Evolutionary conservation across 1,140 invertebrate genomes (phyloP).

Genomic region (Chymomyza costata): DNA sequence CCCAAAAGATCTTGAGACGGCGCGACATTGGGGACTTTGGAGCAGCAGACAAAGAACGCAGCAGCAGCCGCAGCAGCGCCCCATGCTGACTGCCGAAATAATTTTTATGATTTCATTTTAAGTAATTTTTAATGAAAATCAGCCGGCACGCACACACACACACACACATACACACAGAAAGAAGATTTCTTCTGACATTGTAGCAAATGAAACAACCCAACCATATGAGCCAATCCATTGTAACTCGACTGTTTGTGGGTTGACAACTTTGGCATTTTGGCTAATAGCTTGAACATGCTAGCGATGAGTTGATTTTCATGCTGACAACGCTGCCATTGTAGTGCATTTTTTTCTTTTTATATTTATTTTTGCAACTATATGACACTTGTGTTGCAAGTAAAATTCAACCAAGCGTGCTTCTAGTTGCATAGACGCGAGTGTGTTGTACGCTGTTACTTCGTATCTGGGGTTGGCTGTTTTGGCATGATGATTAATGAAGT

Average conservation of each 20-base stretch:
- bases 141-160: conserved; percentile 19
- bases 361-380: too few relatives aligned
- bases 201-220: too few relatives aligned
- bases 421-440: too few relatives aligned
- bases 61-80: conserved; percentile 14
- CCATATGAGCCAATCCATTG: too few relatives aligned
- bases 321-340: too few relatives aligned
- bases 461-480: conserved; percentile 41
- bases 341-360: too few relatives aligned
- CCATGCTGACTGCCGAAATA: conserved; percentile 53
- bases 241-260: conserved; percentile 6
- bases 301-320: conserved; percentile 51
- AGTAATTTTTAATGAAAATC: conserved; percentile 68
- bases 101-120: conserved; percentile 62
- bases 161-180: too few relatives aligned
- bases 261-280: conserved; percentile 58
- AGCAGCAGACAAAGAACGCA: conserved; percentile 32
- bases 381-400: too few relatives aligned
- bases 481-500: conserved; percentile 73
- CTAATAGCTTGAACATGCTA: conserved; percentile 66
- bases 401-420: too few relatives aligned
- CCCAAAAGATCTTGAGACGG: too few relatives aligned
- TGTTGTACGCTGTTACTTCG: too few relatives aligned
- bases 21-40: not conserved
- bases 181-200: too few relatives aligned